A percentile compares a stretch with the other conserved stretches of the same genome.
Conservation (phyloP, 2,797 vertebrate genomes). For the Premnoplex brunnescens region DNA sequence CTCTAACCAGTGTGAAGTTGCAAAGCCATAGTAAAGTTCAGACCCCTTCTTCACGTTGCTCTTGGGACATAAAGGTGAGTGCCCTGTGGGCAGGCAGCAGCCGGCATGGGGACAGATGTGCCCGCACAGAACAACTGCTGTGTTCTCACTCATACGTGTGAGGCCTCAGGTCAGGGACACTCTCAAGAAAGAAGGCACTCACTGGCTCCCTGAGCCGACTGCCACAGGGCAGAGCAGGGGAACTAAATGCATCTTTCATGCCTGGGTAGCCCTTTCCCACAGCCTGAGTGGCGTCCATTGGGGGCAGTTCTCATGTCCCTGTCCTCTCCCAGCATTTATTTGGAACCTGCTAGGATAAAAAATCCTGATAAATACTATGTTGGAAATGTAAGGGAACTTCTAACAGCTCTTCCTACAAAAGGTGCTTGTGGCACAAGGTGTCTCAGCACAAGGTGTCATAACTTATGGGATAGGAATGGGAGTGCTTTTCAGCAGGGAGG, state of each 20-base stretch:
- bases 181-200: not conserved
- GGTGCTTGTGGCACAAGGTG: not conserved
- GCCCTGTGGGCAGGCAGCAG: accelerated
- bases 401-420: not conserved
- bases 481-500: not conserved
- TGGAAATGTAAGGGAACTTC: not conserved
- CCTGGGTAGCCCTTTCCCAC: not conserved
- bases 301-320: accelerated
- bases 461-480: accelerated
- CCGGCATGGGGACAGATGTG: not conserved
- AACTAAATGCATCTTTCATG: not conserved
- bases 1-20: accelerated
- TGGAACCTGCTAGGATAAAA: not conserved
- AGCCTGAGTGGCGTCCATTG: accelerated
- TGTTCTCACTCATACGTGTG: accelerated
- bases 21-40: not conserved
- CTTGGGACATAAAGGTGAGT: not conserved
- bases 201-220: accelerated
- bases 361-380: not conserved
- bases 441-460: not conserved
- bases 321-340: not conserved
- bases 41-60: accelerated
- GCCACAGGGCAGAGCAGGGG: not conserved
- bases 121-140: accelerated
- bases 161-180: not conserved